These are phyloP conservation scores for Camponotus fellah DNA, from an alignment of 2,888 invertebrate species.

Conservation along the genomic window DNA sequence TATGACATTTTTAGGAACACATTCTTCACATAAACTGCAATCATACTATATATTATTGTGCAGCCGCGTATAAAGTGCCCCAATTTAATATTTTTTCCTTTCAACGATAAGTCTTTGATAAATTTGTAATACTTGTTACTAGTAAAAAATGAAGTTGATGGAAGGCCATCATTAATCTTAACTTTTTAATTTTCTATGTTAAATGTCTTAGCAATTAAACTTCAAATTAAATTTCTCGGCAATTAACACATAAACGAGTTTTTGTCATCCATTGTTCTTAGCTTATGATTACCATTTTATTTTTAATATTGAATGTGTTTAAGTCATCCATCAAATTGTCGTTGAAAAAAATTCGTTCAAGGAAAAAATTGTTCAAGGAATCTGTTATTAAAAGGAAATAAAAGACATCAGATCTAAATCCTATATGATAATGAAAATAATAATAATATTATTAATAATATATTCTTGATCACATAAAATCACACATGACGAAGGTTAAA, in stretches of 20 bases:
- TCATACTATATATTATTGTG: constrained; percentile 15
- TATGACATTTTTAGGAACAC: constrained; percentile 35
- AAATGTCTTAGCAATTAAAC: constrained; percentile 37
- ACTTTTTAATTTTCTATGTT: constrained; percentile 39
- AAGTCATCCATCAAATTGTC: constrained; percentile 1
- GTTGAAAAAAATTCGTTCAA: background rate
- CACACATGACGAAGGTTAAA: background rate
- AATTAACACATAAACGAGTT: constrained; percentile 46
- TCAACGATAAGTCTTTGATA: constrained; percentile 22
- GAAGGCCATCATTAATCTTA: constrained; percentile 15
- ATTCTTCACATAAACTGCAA: constrained; percentile 20
- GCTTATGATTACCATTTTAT: background rate
- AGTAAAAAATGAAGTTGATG: constrained; percentile 9
- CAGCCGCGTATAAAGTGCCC: background rate
- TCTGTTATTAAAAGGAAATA: background rate
- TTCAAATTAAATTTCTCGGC: constrained; percentile 32
- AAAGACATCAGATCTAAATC: background rate
- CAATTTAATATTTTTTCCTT: constrained; percentile 20
- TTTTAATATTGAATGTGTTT: background rate
- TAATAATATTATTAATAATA: background rate
- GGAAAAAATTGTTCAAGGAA: background rate
- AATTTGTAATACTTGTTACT: constrained; percentile 10
- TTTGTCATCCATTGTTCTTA: background rate
- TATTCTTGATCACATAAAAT: background rate
- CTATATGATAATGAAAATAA: background rate